A percentile compares a stretch with the other conserved stretches of the same genome.
These are phyloP conservation scores for Globia sparganii DNA, from an alignment of 2,888 invertebrate genomes.

Conservation along the genomic window DNA sequence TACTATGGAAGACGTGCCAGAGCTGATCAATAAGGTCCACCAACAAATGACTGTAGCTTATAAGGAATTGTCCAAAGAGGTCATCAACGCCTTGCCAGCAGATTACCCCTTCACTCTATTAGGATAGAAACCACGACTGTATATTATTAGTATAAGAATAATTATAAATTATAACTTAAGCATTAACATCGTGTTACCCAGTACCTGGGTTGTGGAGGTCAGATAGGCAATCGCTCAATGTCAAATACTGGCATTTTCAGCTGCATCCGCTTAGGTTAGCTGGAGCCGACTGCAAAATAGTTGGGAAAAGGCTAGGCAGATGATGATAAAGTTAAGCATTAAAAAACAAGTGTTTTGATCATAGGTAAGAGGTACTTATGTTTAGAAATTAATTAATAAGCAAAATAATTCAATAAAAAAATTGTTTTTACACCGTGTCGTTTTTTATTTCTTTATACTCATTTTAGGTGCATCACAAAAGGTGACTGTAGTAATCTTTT, in stretches of 20 bases:
- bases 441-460: neutral
- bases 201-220: neutral
- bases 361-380: neutral
- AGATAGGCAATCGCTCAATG: neutral
- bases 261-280: neutral
- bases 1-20: conserved; percentile 84
- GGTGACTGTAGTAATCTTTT: neutral
- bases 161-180: conserved; percentile 12
- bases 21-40: conserved; percentile 83
- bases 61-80: conserved; percentile 85
- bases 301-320: neutral
- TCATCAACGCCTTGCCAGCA: conserved; percentile 80
- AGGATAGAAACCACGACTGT: conserved; percentile 64
- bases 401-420: neutral
- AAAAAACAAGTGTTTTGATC: neutral
- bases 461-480: neutral
- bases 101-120: conserved; percentile 80
- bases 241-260: neutral
- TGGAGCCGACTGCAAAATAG: neutral
- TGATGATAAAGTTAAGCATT: neutral
- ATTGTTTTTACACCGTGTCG: neutral
- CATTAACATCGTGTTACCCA: neutral
- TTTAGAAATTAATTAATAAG: conserved; percentile 13
- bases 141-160: conserved; percentile 33
- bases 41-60: conserved; percentile 85